Conservation (phyloP, 2,888 invertebrate genomes). For the Stenotaenia linearis region DNA sequence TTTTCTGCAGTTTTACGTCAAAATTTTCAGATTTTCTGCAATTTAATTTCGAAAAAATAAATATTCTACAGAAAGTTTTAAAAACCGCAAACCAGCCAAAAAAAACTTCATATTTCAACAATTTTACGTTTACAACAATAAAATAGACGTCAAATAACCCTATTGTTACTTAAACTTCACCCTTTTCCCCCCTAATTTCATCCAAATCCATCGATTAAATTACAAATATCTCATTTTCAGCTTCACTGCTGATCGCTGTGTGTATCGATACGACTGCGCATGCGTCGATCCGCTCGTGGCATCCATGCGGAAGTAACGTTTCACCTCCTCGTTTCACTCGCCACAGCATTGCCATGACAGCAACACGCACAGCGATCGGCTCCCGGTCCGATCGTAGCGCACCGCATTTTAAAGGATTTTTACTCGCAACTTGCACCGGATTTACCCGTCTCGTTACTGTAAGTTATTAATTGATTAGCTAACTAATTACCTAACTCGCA, state of each 20-base stretch:
- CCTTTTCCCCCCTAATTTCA: no score
- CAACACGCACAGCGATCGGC: not conserved
- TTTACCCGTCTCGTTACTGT: not conserved
- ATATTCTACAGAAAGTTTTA: no score
- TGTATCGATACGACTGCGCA: not conserved
- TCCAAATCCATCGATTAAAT: no score
- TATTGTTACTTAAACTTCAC: no score
- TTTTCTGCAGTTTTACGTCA: no score
- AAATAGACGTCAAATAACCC: no score
- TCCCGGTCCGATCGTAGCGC: not conserved
- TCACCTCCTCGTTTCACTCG: not conserved
- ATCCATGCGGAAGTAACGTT: not conserved
- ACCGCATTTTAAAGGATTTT: not conserved
- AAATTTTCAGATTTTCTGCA: no score
- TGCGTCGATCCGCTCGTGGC: not conserved
- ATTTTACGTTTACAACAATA: no score
- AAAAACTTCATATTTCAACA: no score
- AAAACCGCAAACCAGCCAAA: no score
- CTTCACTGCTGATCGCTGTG: not conserved
- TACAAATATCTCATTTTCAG: not conserved
- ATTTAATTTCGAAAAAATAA: no score
- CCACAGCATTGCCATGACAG: not conserved
- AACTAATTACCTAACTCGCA: not conserved
- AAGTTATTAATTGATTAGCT: not conserved
- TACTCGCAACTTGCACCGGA: not conserved